phyloP scores from a whole-genome alignment of 2,797 vertebrate species.

The Brotula barbata region DNA sequence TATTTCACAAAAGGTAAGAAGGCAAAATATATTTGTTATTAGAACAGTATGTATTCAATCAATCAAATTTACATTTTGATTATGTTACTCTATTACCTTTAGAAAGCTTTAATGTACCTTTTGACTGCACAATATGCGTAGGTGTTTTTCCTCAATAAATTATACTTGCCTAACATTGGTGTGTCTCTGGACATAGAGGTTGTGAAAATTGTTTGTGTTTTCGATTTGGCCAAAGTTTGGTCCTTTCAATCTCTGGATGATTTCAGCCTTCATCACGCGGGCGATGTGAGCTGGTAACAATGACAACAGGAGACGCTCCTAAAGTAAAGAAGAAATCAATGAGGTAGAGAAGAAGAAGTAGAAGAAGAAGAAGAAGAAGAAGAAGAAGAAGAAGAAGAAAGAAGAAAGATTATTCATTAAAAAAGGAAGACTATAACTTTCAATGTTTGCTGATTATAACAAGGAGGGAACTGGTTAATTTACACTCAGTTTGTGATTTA shows the following conservation, averaged over 20 bases:
- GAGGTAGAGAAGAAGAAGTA: not conserved
- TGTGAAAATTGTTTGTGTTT: conserved; percentile 96
- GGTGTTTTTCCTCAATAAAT: conserved; percentile 5
- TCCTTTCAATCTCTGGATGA: conserved; percentile 92
- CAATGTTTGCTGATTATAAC: too few relatives aligned
- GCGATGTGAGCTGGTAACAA: conserved; percentile 93
- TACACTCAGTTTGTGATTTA: too few relatives aligned
- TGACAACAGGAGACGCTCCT: conserved; percentile 92
- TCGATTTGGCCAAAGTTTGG: conserved; percentile 92
- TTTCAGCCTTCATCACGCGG: conserved; percentile 95
- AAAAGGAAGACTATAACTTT: too few relatives aligned
- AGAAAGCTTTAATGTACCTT: too few relatives aligned
- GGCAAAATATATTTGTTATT: not conserved
- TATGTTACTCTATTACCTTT: too few relatives aligned
- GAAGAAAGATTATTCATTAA: too few relatives aligned
- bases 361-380: not conserved
- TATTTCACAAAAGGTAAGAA: too few relatives aligned
- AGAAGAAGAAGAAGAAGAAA: too few relatives aligned
- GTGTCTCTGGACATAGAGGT: conserved; percentile 93
- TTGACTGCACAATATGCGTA: not conserved
- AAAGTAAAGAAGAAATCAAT: not conserved
- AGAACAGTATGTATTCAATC: too few relatives aligned
- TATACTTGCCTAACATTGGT: conserved; percentile 88
- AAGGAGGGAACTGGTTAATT: too few relatives aligned
- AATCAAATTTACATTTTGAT: too few relatives aligned